Conservation (phyloP, 1,140 invertebrate genomes). For the Drosophila tsacasi region DNA sequence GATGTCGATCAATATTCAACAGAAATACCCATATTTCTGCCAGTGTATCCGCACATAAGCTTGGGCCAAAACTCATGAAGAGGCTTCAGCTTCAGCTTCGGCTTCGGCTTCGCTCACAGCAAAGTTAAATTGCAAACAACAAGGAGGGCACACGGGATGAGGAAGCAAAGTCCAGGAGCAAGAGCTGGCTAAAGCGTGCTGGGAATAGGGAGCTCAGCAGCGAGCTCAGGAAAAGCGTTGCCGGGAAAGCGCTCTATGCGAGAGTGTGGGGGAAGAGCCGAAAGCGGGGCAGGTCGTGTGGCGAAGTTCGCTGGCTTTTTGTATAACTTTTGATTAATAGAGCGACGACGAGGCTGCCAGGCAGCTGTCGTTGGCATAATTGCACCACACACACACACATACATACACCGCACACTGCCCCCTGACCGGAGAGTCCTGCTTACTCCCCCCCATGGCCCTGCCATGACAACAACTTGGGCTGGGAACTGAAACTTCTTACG, state of each 20-base stretch:
- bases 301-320: slow-evolving; percentile 78
- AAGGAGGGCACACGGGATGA: slow-evolving; percentile 29
- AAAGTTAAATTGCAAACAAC: slow-evolving; percentile 80
- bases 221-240: slow-evolving; percentile 7
- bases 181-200: slow-evolving; percentile 16
- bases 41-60: slow-evolving; percentile 40
- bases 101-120: slow-evolving; percentile 48
- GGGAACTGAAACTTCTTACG: slow-evolving; percentile 70
- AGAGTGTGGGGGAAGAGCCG: background rate
- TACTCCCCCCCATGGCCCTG: slow-evolving; percentile 24
- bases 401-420: background rate
- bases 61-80: slow-evolving; percentile 46
- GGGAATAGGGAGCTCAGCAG: slow-evolving; percentile 18
- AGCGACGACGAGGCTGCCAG: slow-evolving; percentile 53
- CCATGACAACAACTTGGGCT: slow-evolving; percentile 65
- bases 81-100: slow-evolving; percentile 46
- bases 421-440: background rate
- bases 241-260: background rate
- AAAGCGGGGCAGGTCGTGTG: slow-evolving; percentile 42
- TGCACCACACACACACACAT: slow-evolving; percentile 60
- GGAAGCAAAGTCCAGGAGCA: background rate
- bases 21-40: too few relatives aligned
- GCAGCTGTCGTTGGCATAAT: slow-evolving; percentile 70
- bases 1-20: too few relatives aligned
- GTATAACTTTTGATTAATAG: slow-evolving; percentile 83